Base-by-base conservation (phyloP, 2,797 vertebrate genomes). In the Enteromius viviparus region DNA sequence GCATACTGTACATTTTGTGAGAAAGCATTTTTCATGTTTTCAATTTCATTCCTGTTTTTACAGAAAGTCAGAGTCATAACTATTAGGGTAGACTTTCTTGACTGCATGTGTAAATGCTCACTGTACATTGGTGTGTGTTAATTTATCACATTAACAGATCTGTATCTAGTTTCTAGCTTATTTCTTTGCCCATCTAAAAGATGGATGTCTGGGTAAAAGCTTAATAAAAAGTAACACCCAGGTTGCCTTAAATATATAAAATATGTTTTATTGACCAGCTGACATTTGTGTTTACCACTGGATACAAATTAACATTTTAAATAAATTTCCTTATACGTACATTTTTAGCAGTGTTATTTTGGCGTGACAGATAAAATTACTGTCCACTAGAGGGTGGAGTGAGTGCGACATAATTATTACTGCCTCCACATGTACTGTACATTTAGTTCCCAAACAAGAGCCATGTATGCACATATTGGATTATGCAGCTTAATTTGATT, bases 371-470 rank as follows among this genome's bases (percentile, higher is more conserved):
- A 29, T 81, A 4, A 37, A 37, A 70, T 37, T 32, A 62, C 19
- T 72, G 49, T 85, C 80, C 81, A 85, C 85, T 82, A 87, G 79
- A 87, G 78, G 81, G 85, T 77, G 81, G 51, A 71, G 17, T 82
- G 76, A 66, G 17, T 72, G 26, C 32, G 74, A 11, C 29, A 60
- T 76, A 78, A 68, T 37, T 26, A 72, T 32, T 62, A 51, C 15
- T 14, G 11, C 11, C 8, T 51, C 72, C 40, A 19, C 23, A 11
- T 82, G 62, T 55, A n/a, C 80, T 68, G 72, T 42, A 76, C 81
- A 55, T 76, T 23, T 42, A 68, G 72, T 82, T 60, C 74, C 51
- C 49, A 45, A 69, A 58, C 15, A 69, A 15, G 8, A 42, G 34
- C 65, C 11, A 32, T 66, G 6, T 49, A 65, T 65, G 11, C 21